These are phyloP conservation scores for Girardinichthys multiradiatus DNA, from an alignment of 2,113 vertebrate species.

Conservation along the genomic window DNA sequence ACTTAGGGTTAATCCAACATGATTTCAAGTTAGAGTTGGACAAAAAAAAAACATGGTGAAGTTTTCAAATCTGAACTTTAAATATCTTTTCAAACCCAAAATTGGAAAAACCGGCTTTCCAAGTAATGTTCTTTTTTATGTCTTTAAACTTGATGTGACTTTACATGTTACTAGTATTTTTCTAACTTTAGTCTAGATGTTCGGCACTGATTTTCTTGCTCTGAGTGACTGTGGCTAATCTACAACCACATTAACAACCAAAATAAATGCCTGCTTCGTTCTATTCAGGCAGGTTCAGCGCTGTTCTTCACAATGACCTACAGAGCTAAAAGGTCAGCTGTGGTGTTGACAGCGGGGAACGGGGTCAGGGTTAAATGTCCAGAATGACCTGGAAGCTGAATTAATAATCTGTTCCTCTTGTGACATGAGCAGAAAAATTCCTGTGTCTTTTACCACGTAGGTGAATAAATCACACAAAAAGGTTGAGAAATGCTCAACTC, in stretches of 20 bases:
- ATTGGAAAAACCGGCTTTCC: neutral
- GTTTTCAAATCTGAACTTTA: neutral
- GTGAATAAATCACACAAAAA: neutral
- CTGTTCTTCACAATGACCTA: neutral
- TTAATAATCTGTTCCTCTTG: neutral
- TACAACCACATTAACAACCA: constrained; percentile 5
- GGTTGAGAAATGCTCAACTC: neutral
- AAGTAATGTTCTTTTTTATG: neutral
- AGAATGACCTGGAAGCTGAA: constrained; percentile 6
- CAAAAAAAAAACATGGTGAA: neutral
- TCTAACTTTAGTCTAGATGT: neutral
- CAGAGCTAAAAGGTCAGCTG: constrained; percentile 10
- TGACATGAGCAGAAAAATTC: constrained; percentile 13
- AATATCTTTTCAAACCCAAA: neutral
- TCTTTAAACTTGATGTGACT: too few relatives aligned
- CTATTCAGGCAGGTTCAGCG: constrained; percentile 2
- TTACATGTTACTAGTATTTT: neutral
- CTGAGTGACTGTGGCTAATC: constrained; percentile 10
- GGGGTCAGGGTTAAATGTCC: constrained; percentile 12
- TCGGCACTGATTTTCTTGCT: neutral
- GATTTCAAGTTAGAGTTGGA: too few relatives aligned
- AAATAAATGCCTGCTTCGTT: constrained; percentile 2
- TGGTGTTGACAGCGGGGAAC: neutral
- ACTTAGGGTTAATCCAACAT: too few relatives aligned
- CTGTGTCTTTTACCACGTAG: constrained; percentile 2